Base-by-base conservation (phyloP, 2,888 invertebrate genomes). In the Lasius fuliginosus region DNA sequence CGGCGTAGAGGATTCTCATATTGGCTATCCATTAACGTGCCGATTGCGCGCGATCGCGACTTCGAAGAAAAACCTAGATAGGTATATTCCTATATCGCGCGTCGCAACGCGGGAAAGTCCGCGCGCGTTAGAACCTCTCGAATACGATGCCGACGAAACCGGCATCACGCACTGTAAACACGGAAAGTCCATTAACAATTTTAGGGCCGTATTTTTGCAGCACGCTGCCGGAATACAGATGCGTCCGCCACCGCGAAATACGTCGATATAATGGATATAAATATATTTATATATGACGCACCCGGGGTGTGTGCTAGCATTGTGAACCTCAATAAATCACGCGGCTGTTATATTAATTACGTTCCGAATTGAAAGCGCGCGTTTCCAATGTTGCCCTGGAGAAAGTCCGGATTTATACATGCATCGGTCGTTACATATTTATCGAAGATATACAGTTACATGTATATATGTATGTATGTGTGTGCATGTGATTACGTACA, bases 161-260 rank as follows among this genome's bases (percentile, higher is more conserved):
- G 65, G 71, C 84, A 58, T 86, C 87, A 33, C 60, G 23, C 33
- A 73, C 79, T 81, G 79, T 81, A 90, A 92, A 93, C 93, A 93
- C 88, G 93, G 86, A 93, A 93, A 93, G 90, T 92, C 93, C 93
- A 93, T 93, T 93, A 93, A 92, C 92, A 93, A 93, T 92, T 93
- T 92, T 89, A 83, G 88, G 86, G 75, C 85, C 86, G 88, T 85
- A 86, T 86, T 86, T 73, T 85, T 85, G 84, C 75, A 69, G 73
- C 33, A 30, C 88, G 88, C 76, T 23, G 62, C 77, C 69, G 75
- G 85, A 88, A 85, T 89, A 90, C 88, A 87, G 88, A 87, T 88
- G 85, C 85, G 85, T 85, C 73, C 87, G 81, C 84, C 87, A 56
- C 74, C 86, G 77, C 83, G 85, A 87, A 83, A 87, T 89, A 83